Evolutionary conservation across 2,797 vertebrate species (phyloP).

Genomic region (Halcyon badia): DNA sequence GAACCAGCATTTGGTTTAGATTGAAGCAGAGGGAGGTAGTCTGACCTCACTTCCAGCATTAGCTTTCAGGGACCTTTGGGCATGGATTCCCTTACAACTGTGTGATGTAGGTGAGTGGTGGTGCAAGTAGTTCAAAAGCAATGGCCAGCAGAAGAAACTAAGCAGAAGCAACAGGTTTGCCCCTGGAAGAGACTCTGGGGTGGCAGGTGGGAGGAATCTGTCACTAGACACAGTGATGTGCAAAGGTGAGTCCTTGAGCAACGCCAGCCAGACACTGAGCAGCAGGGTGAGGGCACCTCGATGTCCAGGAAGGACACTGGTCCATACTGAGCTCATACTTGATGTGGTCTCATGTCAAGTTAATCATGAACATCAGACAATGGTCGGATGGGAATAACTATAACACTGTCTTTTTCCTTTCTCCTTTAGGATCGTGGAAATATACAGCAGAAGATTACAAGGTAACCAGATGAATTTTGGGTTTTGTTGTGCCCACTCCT

Average conservation of each 20-base stretch:
- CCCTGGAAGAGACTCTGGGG: neutral
- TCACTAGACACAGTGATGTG: neutral
- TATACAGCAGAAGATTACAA: constrained; percentile 97
- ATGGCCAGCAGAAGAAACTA: neutral
- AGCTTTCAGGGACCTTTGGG: neutral
- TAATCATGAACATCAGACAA: neutral
- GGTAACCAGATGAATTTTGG: constrained; percentile 76
- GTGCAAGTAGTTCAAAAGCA: neutral
- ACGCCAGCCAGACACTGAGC: neutral
- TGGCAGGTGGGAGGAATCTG: neutral
- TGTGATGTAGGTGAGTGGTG: neutral
- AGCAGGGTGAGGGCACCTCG: fast-evolving
- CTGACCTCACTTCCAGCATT: neutral
- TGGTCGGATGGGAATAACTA: neutral
- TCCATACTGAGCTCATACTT: neutral
- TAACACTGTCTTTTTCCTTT: neutral
- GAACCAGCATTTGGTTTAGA: neutral
- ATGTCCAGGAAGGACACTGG: neutral
- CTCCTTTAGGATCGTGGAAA: constrained; percentile 93
- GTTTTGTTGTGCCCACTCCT: neutral
- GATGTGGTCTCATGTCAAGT: neutral
- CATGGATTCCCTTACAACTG: neutral
- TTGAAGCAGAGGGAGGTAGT: neutral
- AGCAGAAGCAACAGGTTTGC: neutral
- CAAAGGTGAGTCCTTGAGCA: neutral